phyloP scores from a whole-genome alignment of 2,113 vertebrate genomes.

The Cyprinodon brontotheroides region DNA sequence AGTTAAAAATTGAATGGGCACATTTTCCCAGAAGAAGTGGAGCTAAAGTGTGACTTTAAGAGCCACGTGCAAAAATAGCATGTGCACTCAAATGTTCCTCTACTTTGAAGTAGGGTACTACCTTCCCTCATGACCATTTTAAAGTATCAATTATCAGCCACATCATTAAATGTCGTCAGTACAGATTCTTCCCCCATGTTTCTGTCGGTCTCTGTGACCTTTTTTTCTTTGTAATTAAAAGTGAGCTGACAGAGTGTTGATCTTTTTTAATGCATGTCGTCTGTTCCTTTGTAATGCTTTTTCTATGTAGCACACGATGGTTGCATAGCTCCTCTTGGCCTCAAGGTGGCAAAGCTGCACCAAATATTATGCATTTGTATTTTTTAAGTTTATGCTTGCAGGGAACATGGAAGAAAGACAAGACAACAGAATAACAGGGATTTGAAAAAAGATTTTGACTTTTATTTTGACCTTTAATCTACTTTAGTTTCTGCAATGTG shows the following conservation, averaged over 20 bases:
- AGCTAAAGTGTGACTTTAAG: conserved; percentile 5
- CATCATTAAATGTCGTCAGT: conserved; percentile 52
- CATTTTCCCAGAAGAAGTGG: conserved; percentile 4
- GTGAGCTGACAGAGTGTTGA: conserved; percentile 21
- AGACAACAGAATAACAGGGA: neutral
- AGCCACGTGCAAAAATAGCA: conserved; percentile 13
- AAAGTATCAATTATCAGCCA: conserved; percentile 45
- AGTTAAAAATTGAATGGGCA: neutral
- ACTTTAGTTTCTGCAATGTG: neutral
- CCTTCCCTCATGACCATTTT: conserved; percentile 25
- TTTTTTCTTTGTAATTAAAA: conserved; percentile 45
- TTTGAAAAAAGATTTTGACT: neutral
- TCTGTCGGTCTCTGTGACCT: conserved; percentile 56
- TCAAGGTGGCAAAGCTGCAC: neutral
- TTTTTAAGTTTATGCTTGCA: neutral
- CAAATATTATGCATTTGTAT: neutral
- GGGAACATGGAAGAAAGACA: neutral
- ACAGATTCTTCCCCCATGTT: conserved; percentile 26
- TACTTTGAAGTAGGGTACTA: conserved; percentile 6
- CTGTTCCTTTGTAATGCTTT: no score
- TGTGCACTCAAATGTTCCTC: conserved; percentile 19
- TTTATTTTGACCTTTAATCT: neutral
- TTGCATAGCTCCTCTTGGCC: neutral
- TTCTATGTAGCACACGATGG: neutral
- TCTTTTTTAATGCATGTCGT: conserved; percentile 24